Percentiles rank a stretch among this genome's conserved stretches.
Conservation (phyloP, 1,140 invertebrate species). For the Dreissena rostriformis region DNA sequence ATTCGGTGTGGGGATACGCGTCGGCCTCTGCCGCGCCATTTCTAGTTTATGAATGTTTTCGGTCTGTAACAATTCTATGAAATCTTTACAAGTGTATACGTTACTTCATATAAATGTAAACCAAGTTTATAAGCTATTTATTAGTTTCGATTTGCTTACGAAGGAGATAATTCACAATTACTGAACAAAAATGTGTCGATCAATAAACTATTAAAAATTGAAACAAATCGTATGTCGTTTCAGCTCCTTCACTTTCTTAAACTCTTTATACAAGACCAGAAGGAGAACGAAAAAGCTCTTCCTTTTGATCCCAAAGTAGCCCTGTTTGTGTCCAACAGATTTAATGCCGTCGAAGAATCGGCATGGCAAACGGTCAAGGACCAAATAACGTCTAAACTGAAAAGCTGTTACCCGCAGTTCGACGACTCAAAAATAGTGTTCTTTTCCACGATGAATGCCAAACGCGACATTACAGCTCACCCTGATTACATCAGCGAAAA, state of each 20-base stretch:
- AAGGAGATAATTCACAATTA: not conserved
- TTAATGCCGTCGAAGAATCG: conserved; percentile 61
- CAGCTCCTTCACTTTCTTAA: conserved; percentile 70
- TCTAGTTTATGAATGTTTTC: not conserved
- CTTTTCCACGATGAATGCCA: conserved; percentile 62
- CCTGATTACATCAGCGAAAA: conserved; percentile 43
- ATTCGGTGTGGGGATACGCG: too few species aligned
- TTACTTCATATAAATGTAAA: not conserved
- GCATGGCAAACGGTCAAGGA: conserved; percentile 57
- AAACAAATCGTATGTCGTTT: not conserved
- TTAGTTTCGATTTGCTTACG: not conserved
- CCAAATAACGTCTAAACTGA: conserved; percentile 59
- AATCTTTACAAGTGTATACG: not conserved
- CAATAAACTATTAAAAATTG: not conserved
- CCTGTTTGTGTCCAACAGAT: conserved; percentile 70
- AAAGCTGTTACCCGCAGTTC: conserved; percentile 66
- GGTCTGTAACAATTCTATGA: not conserved
- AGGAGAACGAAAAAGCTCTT: conserved; percentile 1
- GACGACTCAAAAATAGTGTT: conserved; percentile 54
- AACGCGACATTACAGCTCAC: conserved; percentile 43
- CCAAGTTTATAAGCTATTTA: not conserved
- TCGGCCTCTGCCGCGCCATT: too few species aligned
- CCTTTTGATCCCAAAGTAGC: conserved; percentile 63
- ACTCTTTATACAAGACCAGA: conserved; percentile 56
- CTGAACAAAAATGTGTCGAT: not conserved